Conservation (phyloP, 2,888 invertebrate genomes). For the Sinodicranocentrus sp. region DNA sequence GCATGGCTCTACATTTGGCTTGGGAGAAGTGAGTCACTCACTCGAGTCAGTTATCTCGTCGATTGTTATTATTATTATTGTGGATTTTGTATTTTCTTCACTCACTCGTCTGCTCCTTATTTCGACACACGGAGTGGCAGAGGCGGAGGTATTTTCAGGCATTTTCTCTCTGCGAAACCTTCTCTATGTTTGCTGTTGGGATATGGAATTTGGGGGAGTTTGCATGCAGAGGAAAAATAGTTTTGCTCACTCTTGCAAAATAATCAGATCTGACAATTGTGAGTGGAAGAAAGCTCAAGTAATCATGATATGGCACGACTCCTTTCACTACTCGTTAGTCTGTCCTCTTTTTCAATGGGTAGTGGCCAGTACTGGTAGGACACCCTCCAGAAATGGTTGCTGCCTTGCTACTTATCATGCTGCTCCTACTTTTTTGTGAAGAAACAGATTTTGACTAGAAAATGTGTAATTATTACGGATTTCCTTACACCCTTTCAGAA, state of each 20-base stretch:
- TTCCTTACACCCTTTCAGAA: not conserved
- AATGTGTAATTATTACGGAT: conserved; percentile 7
- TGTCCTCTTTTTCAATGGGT: no score
- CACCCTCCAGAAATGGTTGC: no score
- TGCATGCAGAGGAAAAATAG: not conserved
- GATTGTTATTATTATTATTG: conserved; percentile 29
- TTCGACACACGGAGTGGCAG: not conserved
- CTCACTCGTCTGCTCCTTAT: not conserved
- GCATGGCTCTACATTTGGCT: not conserved
- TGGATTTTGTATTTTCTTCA: conserved; percentile 24
- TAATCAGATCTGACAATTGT: conserved; percentile 42
- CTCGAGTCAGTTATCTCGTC: conserved; percentile 28
- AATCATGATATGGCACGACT: conserved; percentile 46
- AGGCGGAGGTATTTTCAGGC: no score
- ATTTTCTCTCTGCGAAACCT: no score
- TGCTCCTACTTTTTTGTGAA: no score
- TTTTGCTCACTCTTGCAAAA: conserved; percentile 49
- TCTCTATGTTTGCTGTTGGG: no score
- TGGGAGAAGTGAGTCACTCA: conserved; percentile 4
- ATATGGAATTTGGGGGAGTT: not conserved
- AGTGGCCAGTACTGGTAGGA: no score
- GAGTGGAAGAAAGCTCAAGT: conserved; percentile 45
- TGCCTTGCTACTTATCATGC: no score
- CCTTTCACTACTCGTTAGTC: conserved; percentile 29
- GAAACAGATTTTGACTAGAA: conserved; percentile 8